phyloP scores from a whole-genome alignment of 2,888 invertebrate species.

The Rhamnusium bicolor region DNA sequence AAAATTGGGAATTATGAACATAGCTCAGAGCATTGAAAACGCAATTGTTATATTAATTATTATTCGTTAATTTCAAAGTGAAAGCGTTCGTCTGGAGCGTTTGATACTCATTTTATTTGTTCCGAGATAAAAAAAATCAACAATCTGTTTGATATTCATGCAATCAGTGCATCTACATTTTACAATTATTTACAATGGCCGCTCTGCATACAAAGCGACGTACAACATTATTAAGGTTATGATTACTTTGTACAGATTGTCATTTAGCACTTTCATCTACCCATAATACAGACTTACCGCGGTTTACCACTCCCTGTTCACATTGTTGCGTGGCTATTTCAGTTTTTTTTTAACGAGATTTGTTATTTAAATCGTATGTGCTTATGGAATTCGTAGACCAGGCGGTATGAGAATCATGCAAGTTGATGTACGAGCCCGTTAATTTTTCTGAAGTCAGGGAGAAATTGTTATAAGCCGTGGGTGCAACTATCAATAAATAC shows the following conservation, averaged over 20 bases:
- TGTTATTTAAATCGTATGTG: slow-evolving; percentile 35
- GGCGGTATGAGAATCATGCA: not conserved
- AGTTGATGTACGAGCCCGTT: not conserved
- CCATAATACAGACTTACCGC: slow-evolving; percentile 11
- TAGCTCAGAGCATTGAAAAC: too few relatives aligned
- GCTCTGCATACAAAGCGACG: slow-evolving; percentile 38
- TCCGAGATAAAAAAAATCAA: slow-evolving; percentile 8
- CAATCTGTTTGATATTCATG: slow-evolving; percentile 17
- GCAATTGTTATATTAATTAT: too few relatives aligned
- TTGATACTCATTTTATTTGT: not conserved
- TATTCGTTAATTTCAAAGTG: not conserved
- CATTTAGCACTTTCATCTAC: slow-evolving; percentile 33
- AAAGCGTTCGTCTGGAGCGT: not conserved
- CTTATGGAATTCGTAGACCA: slow-evolving; percentile 33
- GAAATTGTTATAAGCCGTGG: not conserved
- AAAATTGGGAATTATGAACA: too few relatives aligned
- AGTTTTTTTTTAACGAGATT: slow-evolving; percentile 28
- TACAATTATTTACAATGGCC: slow-evolving; percentile 23
- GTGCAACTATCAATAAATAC: not conserved
- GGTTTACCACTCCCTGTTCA: slow-evolving; percentile 33
- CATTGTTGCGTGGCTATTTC: slow-evolving; percentile 38
- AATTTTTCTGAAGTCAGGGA: too few relatives aligned
- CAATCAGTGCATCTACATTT: slow-evolving; percentile 22
- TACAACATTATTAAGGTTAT: slow-evolving; percentile 31
- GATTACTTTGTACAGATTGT: slow-evolving; percentile 35